These are phyloP conservation scores for Cetonia aurata DNA, from an alignment of 2,888 invertebrate genomes.

Conservation along the genomic window DNA sequence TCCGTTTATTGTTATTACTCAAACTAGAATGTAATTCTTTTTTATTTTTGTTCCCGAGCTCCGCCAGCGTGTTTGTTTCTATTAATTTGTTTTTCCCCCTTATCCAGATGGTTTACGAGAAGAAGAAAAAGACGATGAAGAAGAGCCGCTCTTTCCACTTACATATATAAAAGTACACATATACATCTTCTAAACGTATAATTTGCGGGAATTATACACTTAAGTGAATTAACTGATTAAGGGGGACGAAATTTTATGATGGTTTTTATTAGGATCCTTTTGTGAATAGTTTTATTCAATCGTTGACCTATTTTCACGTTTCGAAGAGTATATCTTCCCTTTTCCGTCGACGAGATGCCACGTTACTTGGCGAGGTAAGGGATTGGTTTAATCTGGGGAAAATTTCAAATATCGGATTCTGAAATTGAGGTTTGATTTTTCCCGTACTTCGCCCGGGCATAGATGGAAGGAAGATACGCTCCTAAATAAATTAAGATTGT, in stretches of 20 bases:
- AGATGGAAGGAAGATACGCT: conserved; percentile 1
- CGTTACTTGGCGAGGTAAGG: conserved; percentile 19
- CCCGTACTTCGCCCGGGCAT: not conserved
- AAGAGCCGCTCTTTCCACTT: not conserved
- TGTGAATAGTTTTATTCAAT: conserved; percentile 36
- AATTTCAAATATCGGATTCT: conserved; percentile 27
- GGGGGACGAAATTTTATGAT: conserved; percentile 38
- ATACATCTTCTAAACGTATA: conserved; percentile 19
- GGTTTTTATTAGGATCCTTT: conserved; percentile 35
- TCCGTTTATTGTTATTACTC: conserved; percentile 37
- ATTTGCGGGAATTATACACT: conserved; percentile 37
- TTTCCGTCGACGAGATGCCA: conserved; percentile 26
- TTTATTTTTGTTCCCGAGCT: conserved; percentile 28
- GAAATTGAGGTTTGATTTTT: conserved; percentile 29
- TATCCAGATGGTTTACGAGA: conserved; percentile 36
- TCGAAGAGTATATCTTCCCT: conserved; percentile 11
- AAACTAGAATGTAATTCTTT: conserved; percentile 38
- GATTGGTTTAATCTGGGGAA: conserved; percentile 34
- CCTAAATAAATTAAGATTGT: conserved; percentile 30
- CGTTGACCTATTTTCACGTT: conserved; percentile 34
- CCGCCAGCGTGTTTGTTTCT: conserved; percentile 28
- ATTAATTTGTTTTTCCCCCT: conserved; percentile 23
- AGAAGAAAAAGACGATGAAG: not conserved
- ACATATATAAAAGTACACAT: conserved; percentile 5
- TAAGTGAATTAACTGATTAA: conserved; percentile 42